These are phyloP conservation scores for Steinernema scapterisci DNA, from an alignment of 2,888 invertebrate species.

Conservation along the genomic window DNA sequence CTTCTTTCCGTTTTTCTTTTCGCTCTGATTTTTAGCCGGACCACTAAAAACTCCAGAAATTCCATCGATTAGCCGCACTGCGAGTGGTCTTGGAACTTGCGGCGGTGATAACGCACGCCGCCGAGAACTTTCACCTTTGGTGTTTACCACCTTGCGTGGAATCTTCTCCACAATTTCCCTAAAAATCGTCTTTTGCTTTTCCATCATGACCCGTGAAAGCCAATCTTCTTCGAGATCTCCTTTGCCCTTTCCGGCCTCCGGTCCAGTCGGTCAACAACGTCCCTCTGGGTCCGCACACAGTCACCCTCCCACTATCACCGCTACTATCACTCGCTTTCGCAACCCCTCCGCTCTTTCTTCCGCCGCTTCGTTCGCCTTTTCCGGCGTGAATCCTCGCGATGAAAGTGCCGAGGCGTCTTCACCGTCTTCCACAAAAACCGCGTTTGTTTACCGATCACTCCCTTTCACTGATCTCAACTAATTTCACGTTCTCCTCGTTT, in stretches of 20 bases:
- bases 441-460: conserved; percentile 5
- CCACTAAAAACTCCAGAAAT: not conserved
- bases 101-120: conserved; percentile 9
- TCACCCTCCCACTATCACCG: not conserved
- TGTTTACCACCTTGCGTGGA: not conserved
- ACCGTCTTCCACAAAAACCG: not conserved
- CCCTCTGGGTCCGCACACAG: not conserved
- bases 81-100: not conserved
- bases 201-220: too few species aligned
- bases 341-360: not conserved
- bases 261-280: not conserved
- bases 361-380: conserved; percentile 1
- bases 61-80: not conserved
- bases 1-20: too few species aligned
- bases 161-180: not conserved
- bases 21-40: not conserved
- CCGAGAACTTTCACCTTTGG: not conserved
- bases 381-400: conserved; percentile 12
- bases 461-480: not conserved
- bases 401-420: not conserved
- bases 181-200: not conserved
- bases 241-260: not conserved
- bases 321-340: not conserved
- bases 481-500: not conserved
- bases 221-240: not conserved